Percentiles rank a stretch among this genome's conserved stretches.
These are phyloP conservation scores for Microctenopoma steveboyesi DNA, from an alignment of 2,797 vertebrate species.

Conservation along the genomic window DNA sequence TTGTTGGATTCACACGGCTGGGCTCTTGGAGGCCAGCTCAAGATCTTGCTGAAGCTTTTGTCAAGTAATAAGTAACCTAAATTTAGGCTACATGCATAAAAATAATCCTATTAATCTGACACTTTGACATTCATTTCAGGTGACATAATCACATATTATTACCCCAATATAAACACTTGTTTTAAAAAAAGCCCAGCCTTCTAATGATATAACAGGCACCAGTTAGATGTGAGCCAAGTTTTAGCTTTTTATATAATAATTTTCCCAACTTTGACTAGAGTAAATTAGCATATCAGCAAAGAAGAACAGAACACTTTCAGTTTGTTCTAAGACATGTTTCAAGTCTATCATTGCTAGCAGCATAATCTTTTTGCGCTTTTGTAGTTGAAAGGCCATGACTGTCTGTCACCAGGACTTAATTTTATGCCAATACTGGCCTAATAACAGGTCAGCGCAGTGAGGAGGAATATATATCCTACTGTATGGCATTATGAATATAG, in stretches of 20 bases:
- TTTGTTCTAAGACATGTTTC: conserved; percentile 8
- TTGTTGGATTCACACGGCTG: conserved; percentile 36
- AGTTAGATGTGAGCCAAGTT: no score
- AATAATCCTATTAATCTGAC: conserved; percentile 25
- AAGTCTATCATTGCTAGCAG: conserved; percentile 12
- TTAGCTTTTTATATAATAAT: no score
- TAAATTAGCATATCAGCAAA: neutral
- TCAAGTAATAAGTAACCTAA: conserved; percentile 44
- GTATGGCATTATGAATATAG: neutral
- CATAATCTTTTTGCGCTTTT: conserved; percentile 27
- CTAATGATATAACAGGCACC: no score
- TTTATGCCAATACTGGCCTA: conserved; percentile 28
- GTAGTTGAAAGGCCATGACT: conserved; percentile 37
- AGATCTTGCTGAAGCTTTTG: conserved; percentile 41
- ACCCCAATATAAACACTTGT: conserved; percentile 1
- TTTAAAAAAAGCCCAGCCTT: neutral
- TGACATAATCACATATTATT: neutral
- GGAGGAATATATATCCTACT: neutral
- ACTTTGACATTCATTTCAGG: neutral
- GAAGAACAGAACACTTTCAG: neutral
- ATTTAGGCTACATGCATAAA: conserved; percentile 36
- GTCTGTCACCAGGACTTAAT: conserved; percentile 64
- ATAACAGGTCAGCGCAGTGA: conserved; percentile 6
- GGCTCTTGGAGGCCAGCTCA: conserved; percentile 43
- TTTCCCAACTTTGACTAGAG: no score